phyloP scores from a whole-genome alignment of 1,140 invertebrate species.

The Phenacoccus solenopsis region DNA sequence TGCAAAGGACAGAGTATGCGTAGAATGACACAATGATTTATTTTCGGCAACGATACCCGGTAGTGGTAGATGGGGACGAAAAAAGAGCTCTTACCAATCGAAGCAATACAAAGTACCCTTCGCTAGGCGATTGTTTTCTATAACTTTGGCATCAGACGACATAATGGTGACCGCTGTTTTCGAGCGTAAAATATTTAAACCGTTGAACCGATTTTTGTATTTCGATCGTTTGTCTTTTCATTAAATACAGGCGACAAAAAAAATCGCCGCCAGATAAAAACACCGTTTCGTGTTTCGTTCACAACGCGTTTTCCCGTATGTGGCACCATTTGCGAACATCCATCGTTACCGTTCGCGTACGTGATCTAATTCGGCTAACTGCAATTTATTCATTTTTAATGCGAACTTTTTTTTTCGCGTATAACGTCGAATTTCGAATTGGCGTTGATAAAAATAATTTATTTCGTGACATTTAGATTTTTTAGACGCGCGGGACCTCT shows the following conservation, averaged over 20 bases:
- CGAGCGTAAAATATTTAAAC: neutral
- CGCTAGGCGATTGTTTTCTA: neutral
- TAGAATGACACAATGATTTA: neutral
- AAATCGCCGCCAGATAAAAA: neutral
- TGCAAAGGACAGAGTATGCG: no score
- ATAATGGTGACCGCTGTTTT: neutral
- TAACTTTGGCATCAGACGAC: neutral
- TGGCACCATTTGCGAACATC: neutral
- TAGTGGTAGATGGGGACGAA: no score
- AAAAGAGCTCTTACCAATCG: neutral
- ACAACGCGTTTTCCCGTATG: neutral
- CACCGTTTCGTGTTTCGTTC: neutral
- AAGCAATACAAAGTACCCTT: neutral
- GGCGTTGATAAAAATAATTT: slow-evolving; percentile 3
- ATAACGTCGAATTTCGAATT: neutral
- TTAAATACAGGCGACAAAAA: neutral
- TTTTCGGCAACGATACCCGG: neutral
- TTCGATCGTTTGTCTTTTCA: neutral
- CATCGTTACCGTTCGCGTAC: neutral
- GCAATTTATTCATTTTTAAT: slow-evolving; percentile 3
- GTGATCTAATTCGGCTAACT: neutral
- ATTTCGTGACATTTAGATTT: neutral
- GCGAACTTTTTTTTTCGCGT: neutral
- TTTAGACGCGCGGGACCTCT: neutral
- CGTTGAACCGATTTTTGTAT: slow-evolving; percentile 1